Evolutionary conservation across 2,797 vertebrate genomes (phyloP), one percentile per base, ranked within the genome.

Genomic region (Amniataba percoides): DNA sequence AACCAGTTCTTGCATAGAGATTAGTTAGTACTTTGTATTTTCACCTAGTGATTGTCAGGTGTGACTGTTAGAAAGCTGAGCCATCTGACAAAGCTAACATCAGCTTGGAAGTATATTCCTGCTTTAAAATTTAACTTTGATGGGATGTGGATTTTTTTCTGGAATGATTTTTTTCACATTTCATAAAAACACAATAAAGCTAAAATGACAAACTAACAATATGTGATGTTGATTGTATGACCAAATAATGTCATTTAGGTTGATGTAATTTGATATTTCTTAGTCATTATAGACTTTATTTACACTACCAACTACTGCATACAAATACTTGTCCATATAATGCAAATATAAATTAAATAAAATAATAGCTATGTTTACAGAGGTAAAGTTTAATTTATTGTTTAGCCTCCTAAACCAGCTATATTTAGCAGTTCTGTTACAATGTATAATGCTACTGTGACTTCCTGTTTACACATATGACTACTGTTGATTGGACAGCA

Each of bases 401-500:
- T 69, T 57, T 34, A 2, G 11, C 18, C 18, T 31, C 25, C 10
- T n/a, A 31, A n/a, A n/a, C 15, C 18, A 21, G 15, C 14, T 45
- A 66, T 46, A 55, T 55, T 42, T 45, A 9, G 19, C 18, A 55
- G 40, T 45, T 45, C 27, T 7, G 11, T 53, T 23, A 36, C 27
- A 46, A 39, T 12, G 8, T 15, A 15, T 51, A 25, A 52, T n/a
- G 18, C 40, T 16, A 27, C 25, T 23, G 43, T 23, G 3, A 53
- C 19, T 27, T 52, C 43, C 39, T 42, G 46, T 52, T 61, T 61
- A 34, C 43, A 40, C 1, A 57, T 23, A 43, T 55, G n/a, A 68
- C 48, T 58, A 21, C 52, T 56, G 34, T 56, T 14, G n/a, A 42
- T 15, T 65, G n/a, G 34, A 73, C 19, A 58, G 15, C 19, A 23